Percentiles rank a stretch among this genome's conserved stretches.
These are phyloP conservation scores for Pardalotus punctatus DNA, from an alignment of 2,113 vertebrate genomes.

Conservation along the genomic window DNA sequence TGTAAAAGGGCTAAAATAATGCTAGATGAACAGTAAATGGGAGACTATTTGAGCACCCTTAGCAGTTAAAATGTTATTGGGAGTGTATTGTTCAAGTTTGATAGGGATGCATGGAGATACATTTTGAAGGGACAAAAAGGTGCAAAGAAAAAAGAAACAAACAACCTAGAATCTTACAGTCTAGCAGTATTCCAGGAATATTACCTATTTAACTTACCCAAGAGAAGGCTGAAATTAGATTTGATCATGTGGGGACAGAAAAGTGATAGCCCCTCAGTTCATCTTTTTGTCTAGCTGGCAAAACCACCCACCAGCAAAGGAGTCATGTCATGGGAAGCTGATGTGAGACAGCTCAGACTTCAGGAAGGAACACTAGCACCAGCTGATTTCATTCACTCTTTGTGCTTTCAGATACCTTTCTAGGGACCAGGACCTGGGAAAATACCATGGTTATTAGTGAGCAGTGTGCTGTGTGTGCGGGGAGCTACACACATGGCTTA, in stretches of 20 bases:
- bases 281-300: neutral
- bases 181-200: neutral
- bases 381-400: neutral
- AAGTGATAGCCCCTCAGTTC: neutral
- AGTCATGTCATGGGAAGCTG: neutral
- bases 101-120: no score
- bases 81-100: neutral
- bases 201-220: neutral
- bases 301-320: neutral
- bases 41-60: neutral
- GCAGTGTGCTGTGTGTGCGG: neutral
- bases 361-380: neutral
- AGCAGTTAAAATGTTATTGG: neutral
- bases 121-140: neutral
- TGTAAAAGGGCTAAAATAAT: neutral
- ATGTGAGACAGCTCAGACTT: rapidly evolving
- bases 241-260: neutral
- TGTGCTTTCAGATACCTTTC: neutral
- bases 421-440: neutral
- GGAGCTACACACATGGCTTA: neutral
- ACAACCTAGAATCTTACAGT: neutral
- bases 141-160: neutral
- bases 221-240: neutral
- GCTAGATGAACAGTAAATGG: neutral
- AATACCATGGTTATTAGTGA: rapidly evolving